Evolutionary conservation across 2,113 vertebrate genomes (phyloP).

Genomic region (Odocoileus hemionus): DNA sequence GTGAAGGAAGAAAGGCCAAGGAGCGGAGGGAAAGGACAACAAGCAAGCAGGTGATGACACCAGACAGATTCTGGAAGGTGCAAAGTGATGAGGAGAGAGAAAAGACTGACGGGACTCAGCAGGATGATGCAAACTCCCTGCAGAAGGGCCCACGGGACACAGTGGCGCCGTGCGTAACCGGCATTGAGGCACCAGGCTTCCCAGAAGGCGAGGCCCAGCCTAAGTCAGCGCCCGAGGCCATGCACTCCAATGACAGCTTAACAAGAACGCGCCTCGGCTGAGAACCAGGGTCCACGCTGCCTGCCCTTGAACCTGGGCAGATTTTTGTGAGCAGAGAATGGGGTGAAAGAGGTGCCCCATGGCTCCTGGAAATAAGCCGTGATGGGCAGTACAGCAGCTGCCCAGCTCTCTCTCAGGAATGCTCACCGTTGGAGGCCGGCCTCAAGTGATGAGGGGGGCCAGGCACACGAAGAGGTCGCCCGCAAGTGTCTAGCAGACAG

Average conservation of each 20-base stretch:
- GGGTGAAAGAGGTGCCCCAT: background rate
- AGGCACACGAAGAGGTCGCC: background rate
- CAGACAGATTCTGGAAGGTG: background rate
- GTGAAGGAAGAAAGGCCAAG: background rate
- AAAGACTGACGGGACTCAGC: rapidly evolving
- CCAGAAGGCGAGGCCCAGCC: background rate
- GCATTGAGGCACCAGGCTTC: background rate
- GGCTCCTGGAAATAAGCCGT: no score
- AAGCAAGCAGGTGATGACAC: rapidly evolving
- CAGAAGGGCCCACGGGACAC: background rate
- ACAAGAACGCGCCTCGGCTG: background rate
- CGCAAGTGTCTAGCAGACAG: background rate
- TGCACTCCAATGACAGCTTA: no score
- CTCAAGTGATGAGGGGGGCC: no score
- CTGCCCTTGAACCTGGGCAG: background rate
- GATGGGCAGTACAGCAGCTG: background rate
- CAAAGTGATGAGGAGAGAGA: no score
- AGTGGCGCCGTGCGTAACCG: no score
- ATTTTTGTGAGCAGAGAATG: background rate
- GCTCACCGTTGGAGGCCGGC: no score
- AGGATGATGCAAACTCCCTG: background rate
- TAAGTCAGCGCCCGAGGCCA: background rate
- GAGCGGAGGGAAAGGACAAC: background rate
- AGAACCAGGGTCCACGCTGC: background rate
- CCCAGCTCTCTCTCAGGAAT: background rate